Conservation (phyloP, 2,797 vertebrate species). For the Cryptoblepharus egeriae region DNA sequence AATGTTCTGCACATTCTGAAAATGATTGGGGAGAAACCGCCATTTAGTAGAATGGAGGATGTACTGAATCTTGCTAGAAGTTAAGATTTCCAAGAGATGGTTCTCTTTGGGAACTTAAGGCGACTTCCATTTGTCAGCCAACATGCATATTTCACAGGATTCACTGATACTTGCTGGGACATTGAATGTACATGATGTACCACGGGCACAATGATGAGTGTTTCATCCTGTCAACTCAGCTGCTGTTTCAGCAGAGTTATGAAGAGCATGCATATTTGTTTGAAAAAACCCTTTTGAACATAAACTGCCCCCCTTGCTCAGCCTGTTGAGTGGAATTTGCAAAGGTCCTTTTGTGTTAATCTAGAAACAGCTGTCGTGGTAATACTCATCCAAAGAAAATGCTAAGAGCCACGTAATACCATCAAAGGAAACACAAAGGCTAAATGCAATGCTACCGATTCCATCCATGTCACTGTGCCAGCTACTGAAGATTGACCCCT, state of each 20-base stretch:
- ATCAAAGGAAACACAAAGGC: conserved; percentile 10
- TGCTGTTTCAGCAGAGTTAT: conserved; percentile 67
- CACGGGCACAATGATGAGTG: conserved; percentile 65
- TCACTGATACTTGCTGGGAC: conserved; percentile 46
- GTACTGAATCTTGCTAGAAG: conserved; percentile 13
- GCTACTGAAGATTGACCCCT: not conserved
- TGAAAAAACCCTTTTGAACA: conserved; percentile 53
- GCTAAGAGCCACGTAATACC: conserved; percentile 39
- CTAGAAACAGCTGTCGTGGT: conserved; percentile 66
- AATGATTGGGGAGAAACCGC: not conserved
- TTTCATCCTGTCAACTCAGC: conserved; percentile 72
- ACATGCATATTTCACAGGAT: conserved; percentile 37
- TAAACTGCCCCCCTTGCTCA: conserved; percentile 40
- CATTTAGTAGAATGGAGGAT: conserved; percentile 23
- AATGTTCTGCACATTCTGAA: not conserved
- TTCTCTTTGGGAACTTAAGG: conserved; percentile 10
- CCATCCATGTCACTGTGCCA: conserved; percentile 5
- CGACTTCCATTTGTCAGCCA: conserved; percentile 50
- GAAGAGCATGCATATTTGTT: conserved; percentile 66
- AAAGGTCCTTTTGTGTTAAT: conserved; percentile 62
- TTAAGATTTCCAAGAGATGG: not conserved
- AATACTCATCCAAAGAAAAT: conserved; percentile 57
- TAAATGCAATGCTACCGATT: conserved; percentile 48
- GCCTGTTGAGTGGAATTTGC: conserved; percentile 57
- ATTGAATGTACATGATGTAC: conserved; percentile 52